Percentiles rank a stretch among this genome's conserved stretches.
phyloP scores from a whole-genome alignment of 1,140 invertebrate genomes.

The Steinernema khuongi region DNA sequence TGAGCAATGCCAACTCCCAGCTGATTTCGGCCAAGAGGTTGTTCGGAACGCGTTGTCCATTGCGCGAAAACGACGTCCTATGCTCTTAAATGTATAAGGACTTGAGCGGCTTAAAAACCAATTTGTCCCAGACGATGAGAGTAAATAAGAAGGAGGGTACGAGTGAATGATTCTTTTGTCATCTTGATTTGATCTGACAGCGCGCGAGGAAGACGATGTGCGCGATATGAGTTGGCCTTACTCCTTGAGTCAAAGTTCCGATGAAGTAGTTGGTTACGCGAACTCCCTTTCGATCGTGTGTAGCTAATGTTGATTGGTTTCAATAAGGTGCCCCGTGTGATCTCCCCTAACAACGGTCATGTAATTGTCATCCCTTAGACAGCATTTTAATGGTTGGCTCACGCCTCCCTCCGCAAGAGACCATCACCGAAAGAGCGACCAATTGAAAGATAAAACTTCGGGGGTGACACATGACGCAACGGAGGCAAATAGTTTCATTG shows the following conservation, averaged over 20 bases:
- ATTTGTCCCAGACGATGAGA: background rate
- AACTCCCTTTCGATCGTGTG: background rate
- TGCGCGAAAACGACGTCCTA: background rate
- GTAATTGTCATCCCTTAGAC: too few relatives aligned
- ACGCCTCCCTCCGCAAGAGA: background rate
- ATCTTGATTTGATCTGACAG: slow-evolving; percentile 11
- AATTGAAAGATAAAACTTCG: background rate
- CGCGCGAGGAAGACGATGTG: background rate
- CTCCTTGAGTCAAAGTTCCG: background rate
- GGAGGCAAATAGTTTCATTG: background rate
- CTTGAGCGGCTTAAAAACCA: background rate
- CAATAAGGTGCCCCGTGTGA: background rate
- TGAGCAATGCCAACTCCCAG: background rate
- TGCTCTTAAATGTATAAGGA: background rate
- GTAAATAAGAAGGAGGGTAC: slow-evolving; percentile 12
- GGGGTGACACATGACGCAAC: slow-evolving; percentile 6
- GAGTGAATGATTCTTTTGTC: slow-evolving; percentile 6
- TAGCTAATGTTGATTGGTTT: background rate
- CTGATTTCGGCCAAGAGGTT: background rate
- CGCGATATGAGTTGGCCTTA: slow-evolving; percentile 11
- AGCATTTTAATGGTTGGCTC: background rate
- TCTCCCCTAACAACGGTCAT: too few relatives aligned
- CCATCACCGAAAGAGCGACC: background rate
- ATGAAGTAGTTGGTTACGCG: background rate
- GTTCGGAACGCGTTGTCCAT: background rate